These are phyloP conservation scores for Eupeodes corollae DNA, from an alignment of 1,140 invertebrate genomes.

Conservation along the genomic window DNA sequence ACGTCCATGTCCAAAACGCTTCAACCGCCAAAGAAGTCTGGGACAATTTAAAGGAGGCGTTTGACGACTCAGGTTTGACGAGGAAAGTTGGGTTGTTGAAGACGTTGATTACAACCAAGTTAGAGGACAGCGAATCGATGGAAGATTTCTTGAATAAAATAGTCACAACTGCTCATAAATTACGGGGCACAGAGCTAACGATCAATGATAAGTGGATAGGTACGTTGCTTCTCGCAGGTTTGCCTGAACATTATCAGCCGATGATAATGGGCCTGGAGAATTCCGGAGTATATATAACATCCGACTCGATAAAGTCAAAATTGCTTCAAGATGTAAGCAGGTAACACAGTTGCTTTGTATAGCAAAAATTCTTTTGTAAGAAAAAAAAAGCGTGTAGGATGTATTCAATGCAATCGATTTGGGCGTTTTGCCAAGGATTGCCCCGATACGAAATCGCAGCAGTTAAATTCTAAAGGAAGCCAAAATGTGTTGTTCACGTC, in stretches of 20 bases:
- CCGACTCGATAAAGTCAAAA: conserved; percentile 34
- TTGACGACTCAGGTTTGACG: conserved; percentile 26
- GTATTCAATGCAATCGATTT: too few species aligned
- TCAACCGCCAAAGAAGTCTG: conserved; percentile 19
- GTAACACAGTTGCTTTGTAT: too few species aligned
- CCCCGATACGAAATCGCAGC: too few species aligned
- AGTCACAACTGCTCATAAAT: conserved; percentile 22
- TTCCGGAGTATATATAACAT: conserved; percentile 19
- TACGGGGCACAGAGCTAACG: conserved; percentile 22
- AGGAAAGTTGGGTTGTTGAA: conserved; percentile 27
- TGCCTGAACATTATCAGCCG: conserved; percentile 29
- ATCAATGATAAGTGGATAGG: conserved; percentile 30
- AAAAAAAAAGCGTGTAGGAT: too few species aligned
- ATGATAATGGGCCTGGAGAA: conserved; percentile 37
- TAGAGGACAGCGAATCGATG: conserved; percentile 19
- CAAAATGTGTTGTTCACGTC: too few species aligned
- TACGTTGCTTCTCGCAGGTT: conserved; percentile 27
- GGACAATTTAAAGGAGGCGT: conserved; percentile 18
- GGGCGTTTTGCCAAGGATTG: too few species aligned
- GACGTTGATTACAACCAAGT: conserved; percentile 18
- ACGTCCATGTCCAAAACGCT: conserved; percentile 16
- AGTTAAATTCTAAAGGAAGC: too few species aligned
- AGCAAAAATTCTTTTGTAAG: too few species aligned
- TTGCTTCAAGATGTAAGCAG: conserved; percentile 22
- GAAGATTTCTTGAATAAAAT: conserved; percentile 32